phyloP scores from a whole-genome alignment of 2,888 invertebrate species.

The Clivina fossor region DNA sequence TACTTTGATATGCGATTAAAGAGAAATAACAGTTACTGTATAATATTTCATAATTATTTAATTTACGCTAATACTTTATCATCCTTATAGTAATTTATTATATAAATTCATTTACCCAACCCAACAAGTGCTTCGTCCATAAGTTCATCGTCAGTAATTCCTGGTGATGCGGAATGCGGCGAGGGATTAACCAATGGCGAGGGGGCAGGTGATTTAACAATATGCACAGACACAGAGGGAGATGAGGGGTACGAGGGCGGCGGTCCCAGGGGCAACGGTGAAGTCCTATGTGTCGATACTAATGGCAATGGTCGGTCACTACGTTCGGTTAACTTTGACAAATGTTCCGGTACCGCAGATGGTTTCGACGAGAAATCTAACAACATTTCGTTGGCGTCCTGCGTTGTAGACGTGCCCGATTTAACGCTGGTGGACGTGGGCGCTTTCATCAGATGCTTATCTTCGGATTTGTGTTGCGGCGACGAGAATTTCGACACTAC shows the following conservation, averaged over 20 bases:
- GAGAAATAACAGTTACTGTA: conserved; percentile 31
- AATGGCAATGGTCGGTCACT: conserved; percentile 61
- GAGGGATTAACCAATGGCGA: conserved; percentile 69
- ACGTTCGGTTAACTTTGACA: conserved; percentile 55
- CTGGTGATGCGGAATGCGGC: conserved; percentile 71
- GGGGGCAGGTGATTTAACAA: conserved; percentile 76
- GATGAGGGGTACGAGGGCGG: conserved; percentile 58
- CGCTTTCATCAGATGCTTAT: conserved; percentile 17
- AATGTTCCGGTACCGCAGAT: conserved; percentile 55
- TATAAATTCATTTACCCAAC: conserved; percentile 65
- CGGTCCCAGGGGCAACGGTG: conserved; percentile 38
- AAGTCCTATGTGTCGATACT: conserved; percentile 42
- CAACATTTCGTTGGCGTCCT: conserved; percentile 66
- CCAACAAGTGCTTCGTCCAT: conserved; percentile 87
- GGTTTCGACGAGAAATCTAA: conserved; percentile 62
- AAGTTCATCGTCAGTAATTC: conserved; percentile 85
- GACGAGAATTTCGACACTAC: conserved; percentile 47
- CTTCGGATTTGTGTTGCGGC: conserved; percentile 6
- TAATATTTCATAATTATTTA: conserved; percentile 24
- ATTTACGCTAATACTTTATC: conserved; percentile 16
- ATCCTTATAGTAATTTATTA: conserved; percentile 25
- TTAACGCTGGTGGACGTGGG: conserved; percentile 44
- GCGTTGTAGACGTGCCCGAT: conserved; percentile 57
- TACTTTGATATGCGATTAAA: conserved; percentile 34
- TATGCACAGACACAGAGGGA: conserved; percentile 72